Base-by-base conservation (phyloP, 2,113 vertebrate genomes). In the Sisor rabdophorus region DNA sequence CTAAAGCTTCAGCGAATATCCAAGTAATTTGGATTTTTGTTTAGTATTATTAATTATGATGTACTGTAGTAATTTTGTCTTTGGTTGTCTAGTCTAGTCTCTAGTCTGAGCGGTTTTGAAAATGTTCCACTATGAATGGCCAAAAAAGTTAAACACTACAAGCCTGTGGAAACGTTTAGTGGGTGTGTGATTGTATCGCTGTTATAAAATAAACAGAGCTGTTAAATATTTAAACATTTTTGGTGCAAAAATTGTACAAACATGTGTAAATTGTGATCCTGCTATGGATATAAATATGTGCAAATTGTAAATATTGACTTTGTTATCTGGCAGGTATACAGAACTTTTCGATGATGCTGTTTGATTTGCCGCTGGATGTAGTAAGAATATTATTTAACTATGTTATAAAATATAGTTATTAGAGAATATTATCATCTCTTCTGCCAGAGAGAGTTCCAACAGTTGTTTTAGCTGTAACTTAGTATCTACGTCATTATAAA, bases 151-250 rank as follows among this genome's bases (percentile, higher is more conserved):
- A 11, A 44, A n/a, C 12, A 50, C n/a, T n/a, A n/a, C 32, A 32
- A 24, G 36, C 60, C 28, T 54, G 47, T 61, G 76, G 67, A 50
- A 58, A 68, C 48, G 44, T 52, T 59, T 52, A 19, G 44, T 22
- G 47, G 22, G 44, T 48, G 11, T 48, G 44, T 20, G 36, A 67
- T 36, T 58, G 64, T 30, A 19, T 10, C 19, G 20, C 20, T n/a
- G 52, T n/a, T 11, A 54, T 71, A 71, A 72, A 71, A 44, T 63
- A 22, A 59, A 78, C 76, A 71, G 19, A 26, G 53, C 16, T 58
- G 52, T 76, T 55, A 70, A 77, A 76, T 64, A 55, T 9, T 56
- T 36, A 24, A 30, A 75, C n/a, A 58, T 44, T 76, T 63, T 44
- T 54, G 16, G 26, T 30, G 20, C n/a, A n/a, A n/a, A n/a, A n/a